Percentiles rank a stretch among this genome's conserved stretches.
phyloP scores from a whole-genome alignment of 2,113 vertebrate genomes.

The Damaliscus lunatus region DNA sequence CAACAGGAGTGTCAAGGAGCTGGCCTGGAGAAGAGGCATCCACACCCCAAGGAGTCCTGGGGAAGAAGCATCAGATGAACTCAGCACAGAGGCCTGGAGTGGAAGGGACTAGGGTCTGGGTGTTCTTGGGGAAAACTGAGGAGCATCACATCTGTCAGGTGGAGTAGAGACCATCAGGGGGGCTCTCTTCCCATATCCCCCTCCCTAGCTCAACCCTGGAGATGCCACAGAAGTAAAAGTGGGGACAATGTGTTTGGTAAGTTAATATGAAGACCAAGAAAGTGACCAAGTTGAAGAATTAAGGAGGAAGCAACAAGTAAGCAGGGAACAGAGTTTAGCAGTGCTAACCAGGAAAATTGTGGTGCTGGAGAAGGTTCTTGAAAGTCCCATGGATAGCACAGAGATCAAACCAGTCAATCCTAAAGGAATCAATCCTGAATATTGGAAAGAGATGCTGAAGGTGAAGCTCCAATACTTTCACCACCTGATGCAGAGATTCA shows the following conservation, averaged over 20 bases:
- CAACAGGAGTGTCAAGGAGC: constrained; percentile 10
- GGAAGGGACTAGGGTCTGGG: not conserved
- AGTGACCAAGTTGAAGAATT: not conserved
- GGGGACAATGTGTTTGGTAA: not conserved
- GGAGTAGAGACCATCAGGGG: constrained; percentile 88
- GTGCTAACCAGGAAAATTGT: not conserved
- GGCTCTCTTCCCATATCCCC: not conserved
- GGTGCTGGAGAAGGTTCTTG: not conserved
- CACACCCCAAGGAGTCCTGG: constrained; percentile 11
- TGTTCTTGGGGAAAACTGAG: not conserved
- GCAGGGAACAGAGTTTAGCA: not conserved
- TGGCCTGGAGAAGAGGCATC: not conserved
- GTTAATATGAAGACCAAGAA: not conserved
- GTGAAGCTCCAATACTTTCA: not conserved
- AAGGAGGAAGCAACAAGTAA: not conserved
- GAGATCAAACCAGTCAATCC: not conserved
- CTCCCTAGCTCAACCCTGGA: not conserved
- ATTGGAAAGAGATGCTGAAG: not conserved
- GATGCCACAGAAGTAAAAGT: not conserved
- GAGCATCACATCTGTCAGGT: constrained; percentile 86
- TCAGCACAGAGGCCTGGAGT: constrained; percentile 9
- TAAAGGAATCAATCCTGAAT: not conserved
- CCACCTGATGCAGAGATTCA: not conserved
- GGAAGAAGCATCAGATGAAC: constrained; percentile 52
- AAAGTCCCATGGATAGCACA: not conserved